Base-by-base conservation (phyloP, 2,888 invertebrate genomes). In the Sclerodermus sp. region DNA sequence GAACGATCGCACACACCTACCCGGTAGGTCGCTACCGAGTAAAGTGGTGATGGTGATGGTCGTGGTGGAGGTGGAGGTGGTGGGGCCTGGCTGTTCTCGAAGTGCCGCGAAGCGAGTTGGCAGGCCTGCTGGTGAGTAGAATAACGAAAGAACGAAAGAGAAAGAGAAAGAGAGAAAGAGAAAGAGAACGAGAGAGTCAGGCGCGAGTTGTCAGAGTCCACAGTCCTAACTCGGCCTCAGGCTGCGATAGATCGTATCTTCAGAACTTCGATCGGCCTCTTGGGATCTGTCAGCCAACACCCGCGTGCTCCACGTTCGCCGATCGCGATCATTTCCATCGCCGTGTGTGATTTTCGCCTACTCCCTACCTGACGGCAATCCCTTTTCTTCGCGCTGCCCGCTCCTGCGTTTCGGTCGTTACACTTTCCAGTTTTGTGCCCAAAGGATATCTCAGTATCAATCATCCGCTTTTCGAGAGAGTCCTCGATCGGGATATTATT, bases 201-300 rank as follows among this genome's bases (percentile, higher is more conserved):
- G 34, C 34, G 6, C 34, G 34, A 34, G 18, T 44, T 59, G 63
- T 64, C 65, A 64, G 63, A 68, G 64, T 65, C 23, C 23, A 74
- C 75, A 76, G 77, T 77, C 71, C 76, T 70, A 71, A 75, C 71
- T 73, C 71, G 70, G 72, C 76, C 68, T 73, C 73, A 67, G 74
- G 60, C 73, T 70, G 72, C 70, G 74, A 72, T 71, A 76, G 76
- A 76, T 75, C 69, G 70, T 69, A 71, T 70, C 71, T 51, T 45
- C 36, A 49, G 54, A 58, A 47, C 45, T 68, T 64, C 69, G 70
- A 70, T 68, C 63, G 23, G 23, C 23, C 23, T 23, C 23, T 23
- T 16, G 13, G n/a, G 30, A 43, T 42, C 16, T 14, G 41, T 36
- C 37, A 34, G 34, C 30, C 13, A 9, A 29, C 9, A 41, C 13